Evolutionary conservation across 2,113 vertebrate species (phyloP).

Genomic region (Pseudolaguvia tuberculata): DNA sequence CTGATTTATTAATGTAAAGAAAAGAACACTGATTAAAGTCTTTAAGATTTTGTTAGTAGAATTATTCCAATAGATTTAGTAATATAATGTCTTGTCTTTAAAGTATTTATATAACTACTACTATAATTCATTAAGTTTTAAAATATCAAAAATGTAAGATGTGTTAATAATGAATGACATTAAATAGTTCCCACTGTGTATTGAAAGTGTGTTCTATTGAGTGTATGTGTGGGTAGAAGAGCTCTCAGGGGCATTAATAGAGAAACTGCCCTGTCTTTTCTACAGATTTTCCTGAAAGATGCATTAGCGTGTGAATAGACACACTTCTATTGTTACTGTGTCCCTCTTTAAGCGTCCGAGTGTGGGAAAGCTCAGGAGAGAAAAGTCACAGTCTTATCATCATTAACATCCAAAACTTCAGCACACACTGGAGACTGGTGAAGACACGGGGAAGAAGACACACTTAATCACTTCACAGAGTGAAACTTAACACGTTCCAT

Average conservation of each 20-base stretch:
- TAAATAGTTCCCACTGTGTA: background rate
- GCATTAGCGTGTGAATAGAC: conserved; percentile 7
- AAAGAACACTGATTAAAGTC: too few relatives aligned
- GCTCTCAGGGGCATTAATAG: background rate
- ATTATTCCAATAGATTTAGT: too few relatives aligned
- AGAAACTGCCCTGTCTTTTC: background rate
- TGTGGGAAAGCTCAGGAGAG: conserved; percentile 22
- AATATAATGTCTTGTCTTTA: too few relatives aligned
- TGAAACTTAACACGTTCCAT: background rate
- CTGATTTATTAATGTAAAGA: too few relatives aligned
- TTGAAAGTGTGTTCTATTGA: background rate
- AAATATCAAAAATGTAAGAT: background rate
- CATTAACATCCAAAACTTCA: background rate
- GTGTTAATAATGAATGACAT: background rate
- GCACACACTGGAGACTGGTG: background rate
- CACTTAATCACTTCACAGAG: conserved; percentile 18
- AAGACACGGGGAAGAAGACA: conserved; percentile 17
- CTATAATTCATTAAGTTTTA: background rate
- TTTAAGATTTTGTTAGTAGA: too few relatives aligned
- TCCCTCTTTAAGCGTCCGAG: background rate
- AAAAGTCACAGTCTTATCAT: conserved; percentile 6
- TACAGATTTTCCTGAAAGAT: background rate
- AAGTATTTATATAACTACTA: too few relatives aligned
- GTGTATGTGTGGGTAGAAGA: background rate
- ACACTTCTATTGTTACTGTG: conserved; percentile 1